Conservation (phyloP, 2,797 vertebrate species). For the Chelidonichthys spinosus region DNA sequence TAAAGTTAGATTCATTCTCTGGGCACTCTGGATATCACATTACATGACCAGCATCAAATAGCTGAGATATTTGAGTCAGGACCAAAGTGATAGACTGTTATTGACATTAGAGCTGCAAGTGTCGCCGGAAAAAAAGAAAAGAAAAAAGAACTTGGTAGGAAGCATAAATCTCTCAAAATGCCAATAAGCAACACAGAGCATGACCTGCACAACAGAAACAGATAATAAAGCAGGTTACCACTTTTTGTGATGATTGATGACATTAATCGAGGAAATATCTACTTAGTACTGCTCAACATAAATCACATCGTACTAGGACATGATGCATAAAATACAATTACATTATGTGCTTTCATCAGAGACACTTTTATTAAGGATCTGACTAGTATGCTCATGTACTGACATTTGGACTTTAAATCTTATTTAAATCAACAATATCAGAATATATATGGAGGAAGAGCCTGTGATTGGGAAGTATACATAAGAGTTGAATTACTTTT, state of each 20-base stretch:
- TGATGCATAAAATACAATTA: not conserved
- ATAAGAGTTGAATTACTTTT: not conserved
- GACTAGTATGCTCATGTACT: not conserved
- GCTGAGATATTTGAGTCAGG: not conserved
- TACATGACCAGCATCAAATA: not conserved
- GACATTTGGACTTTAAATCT: not conserved
- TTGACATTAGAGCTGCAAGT: not conserved
- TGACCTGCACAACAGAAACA: not conserved
- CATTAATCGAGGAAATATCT: not conserved
- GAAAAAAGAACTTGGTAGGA: not conserved
- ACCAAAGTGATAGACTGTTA: not conserved
- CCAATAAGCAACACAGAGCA: not conserved
- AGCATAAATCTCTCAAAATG: not conserved
- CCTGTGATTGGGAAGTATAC: not conserved
- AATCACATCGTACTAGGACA: not conserved
- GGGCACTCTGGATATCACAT: not conserved
- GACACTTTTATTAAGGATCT: not conserved
- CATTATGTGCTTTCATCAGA: not conserved
- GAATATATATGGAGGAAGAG: not conserved
- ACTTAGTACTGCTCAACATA: conserved; percentile 2
- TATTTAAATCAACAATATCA: not conserved
- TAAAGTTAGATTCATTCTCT: not conserved
- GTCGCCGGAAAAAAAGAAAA: not conserved
- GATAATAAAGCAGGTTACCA: not conserved
- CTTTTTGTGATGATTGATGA: not conserved